Base-by-base conservation (phyloP, 2,888 invertebrate species). In the Onchidella celtica region DNA sequence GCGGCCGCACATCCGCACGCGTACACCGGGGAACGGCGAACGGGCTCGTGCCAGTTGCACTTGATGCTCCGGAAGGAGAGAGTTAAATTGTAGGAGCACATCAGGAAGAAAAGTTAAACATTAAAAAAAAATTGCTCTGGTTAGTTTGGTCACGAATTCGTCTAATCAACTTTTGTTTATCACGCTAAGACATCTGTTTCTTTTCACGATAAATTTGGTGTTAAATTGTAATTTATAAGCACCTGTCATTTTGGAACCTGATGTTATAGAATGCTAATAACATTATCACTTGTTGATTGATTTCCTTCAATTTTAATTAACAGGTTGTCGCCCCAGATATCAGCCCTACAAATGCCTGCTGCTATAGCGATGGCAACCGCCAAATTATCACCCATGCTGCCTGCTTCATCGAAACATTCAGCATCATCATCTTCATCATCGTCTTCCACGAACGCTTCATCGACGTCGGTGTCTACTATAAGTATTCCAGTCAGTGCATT, bases 401-500 rank as follows among this genome's bases (percentile, higher is more conserved):
- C 77, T 59, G 55, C 70, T 32, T 29, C 72, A 14, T 32, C 70
- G 2, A 59, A 57, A 3, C 29, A 40, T 6, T n/a, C 61, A 2
- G n/a, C n/a, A n/a, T 69, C 78, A 24, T 59, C 76, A 21, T 38
- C 38, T 24, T 36, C 57, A 55, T 34, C 78, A 21, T 79, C 72
- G 29, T 55, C 77, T 6, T 21, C 77, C 14, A 38, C 65, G 36
- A 38, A 34, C 32, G 11, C 69, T 38, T 21, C 79, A 47, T 27
- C 55, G 3, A 47, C 65, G 3, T 72, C 79, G 1, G 73, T 79
- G 17, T 73, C 81, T 24, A 84, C 83, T 38, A 79, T 84, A 79
- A 84, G 81, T 69, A 84, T 84, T 59, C 84, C 84, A 0, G 84
- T 84, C n/a, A 68, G 84, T 3, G 84, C 84, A 47, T 79, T 80